A percentile compares a stretch with the other conserved stretches of the same genome.
phyloP scores from a whole-genome alignment of 2,113 vertebrate genomes.

The Zosterops japonicus region DNA sequence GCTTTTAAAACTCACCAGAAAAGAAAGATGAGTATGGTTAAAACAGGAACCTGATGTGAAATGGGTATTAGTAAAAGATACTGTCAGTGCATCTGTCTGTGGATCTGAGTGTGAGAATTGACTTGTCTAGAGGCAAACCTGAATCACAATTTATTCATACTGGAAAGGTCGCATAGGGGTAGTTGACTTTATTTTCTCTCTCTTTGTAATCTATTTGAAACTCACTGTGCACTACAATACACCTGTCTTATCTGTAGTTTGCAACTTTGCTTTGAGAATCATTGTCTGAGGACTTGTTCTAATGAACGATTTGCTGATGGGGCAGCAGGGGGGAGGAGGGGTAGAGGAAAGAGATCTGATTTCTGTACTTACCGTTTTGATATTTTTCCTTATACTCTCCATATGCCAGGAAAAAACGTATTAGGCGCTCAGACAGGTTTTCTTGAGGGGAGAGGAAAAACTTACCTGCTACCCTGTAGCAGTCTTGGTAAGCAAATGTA shows the following conservation, averaged over 20 bases:
- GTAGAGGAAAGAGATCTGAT: not conserved
- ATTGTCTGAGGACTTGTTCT: not conserved
- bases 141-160: not conserved
- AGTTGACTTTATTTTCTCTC: not conserved
- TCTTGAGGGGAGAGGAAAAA: not conserved
- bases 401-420: not conserved
- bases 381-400: not conserved
- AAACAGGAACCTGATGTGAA: not conserved
- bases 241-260: not conserved
- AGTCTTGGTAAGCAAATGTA: not conserved
- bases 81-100: not conserved
- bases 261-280: not conserved
- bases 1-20: not conserved
- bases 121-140: not conserved
- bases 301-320: rapidly evolving
- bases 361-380: not conserved
- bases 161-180: not conserved
- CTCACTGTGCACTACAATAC: not conserved
- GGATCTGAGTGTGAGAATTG: not conserved
- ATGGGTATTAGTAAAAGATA: not conserved
- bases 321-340: rapidly evolving
- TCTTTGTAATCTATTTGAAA: not conserved
- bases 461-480: not conserved
- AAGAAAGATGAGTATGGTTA: not conserved
- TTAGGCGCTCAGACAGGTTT: not conserved